Percentiles rank a stretch among this genome's conserved stretches.
These are phyloP conservation scores for Polydrusus pterygomalis DNA, from an alignment of 2,888 invertebrate species.

Conservation along the genomic window DNA sequence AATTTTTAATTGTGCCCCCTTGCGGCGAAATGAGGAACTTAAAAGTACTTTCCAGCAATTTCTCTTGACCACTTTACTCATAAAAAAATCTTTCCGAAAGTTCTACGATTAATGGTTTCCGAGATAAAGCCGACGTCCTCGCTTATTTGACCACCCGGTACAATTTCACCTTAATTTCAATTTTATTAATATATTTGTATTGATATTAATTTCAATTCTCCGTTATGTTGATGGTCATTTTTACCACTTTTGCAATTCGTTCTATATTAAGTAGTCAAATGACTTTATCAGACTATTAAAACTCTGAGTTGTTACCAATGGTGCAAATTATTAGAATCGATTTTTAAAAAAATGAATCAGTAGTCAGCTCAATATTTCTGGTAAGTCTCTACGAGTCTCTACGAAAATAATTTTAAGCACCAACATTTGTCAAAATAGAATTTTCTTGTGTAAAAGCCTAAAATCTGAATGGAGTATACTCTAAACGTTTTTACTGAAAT, in stretches of 20 bases:
- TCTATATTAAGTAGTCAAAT: conserved; percentile 40
- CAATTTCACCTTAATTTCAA: too few species aligned
- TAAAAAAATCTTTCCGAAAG: too few species aligned
- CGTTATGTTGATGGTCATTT: not conserved
- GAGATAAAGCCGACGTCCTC: too few species aligned
- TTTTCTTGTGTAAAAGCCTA: conserved; percentile 29
- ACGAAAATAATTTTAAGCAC: conserved; percentile 52
- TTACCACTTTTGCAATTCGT: conserved; percentile 48
- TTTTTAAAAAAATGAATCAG: conserved; percentile 58
- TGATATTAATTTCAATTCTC: not conserved
- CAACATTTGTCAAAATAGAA: conserved; percentile 50
- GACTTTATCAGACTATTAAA: conserved; percentile 50
- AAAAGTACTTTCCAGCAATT: too few species aligned
- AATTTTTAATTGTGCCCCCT: too few species aligned
- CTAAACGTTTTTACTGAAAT: conserved; percentile 18
- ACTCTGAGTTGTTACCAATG: conserved; percentile 53
- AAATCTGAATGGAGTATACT: conserved; percentile 35
- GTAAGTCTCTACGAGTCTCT: conserved; percentile 60
- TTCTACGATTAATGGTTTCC: too few species aligned
- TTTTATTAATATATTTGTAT: too few species aligned
- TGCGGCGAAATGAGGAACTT: too few species aligned
- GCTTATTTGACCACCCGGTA: too few species aligned
- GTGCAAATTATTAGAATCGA: conserved; percentile 56
- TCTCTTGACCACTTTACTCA: too few species aligned
- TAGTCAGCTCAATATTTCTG: conserved; percentile 61